phyloP scores from a whole-genome alignment of 2,888 invertebrate species.

The Trichogramma dendrolimi region DNA sequence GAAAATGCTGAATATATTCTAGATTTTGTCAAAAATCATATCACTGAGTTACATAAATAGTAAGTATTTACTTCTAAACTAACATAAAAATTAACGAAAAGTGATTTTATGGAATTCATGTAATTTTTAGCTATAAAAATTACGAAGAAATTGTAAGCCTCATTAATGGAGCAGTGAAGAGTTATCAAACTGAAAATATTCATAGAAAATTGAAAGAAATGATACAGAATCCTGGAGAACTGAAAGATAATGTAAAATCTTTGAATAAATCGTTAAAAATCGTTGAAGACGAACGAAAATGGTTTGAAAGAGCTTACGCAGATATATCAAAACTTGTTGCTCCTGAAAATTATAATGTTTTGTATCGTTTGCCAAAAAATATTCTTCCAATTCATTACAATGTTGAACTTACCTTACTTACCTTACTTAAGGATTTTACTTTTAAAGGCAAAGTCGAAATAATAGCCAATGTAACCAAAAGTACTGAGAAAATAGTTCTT shows the following conservation, averaged over 20 bases:
- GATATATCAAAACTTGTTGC: neutral
- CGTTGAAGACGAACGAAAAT: conserved; percentile 36
- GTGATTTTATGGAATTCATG: conserved; percentile 38
- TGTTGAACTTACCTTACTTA: conserved; percentile 54
- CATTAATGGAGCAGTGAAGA: conserved; percentile 34
- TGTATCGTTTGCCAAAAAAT: conserved; percentile 57
- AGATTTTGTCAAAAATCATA: conserved; percentile 35
- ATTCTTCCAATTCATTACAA: conserved; percentile 57
- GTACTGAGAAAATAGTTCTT: conserved; percentile 34
- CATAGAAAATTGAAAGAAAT: conserved; percentile 32
- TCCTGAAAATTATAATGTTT: neutral
- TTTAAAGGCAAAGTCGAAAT: conserved; percentile 39
- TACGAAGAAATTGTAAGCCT: conserved; percentile 30
- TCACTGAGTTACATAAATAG: conserved; percentile 34
- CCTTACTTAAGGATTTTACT: conserved; percentile 47
- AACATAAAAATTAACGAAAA: conserved; percentile 40
- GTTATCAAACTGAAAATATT: conserved; percentile 36
- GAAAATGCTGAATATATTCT: conserved; percentile 44
- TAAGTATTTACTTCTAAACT: conserved; percentile 30
- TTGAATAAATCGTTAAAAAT: conserved; percentile 31
- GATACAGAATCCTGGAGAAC: conserved; percentile 18
- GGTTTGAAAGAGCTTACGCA: conserved; percentile 28
- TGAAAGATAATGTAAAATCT: conserved; percentile 16
- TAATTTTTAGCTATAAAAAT: conserved; percentile 34
- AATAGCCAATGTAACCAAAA: conserved; percentile 20